Conservation (phyloP, 2,113 vertebrate species). For the Albula goreensis region DNA sequence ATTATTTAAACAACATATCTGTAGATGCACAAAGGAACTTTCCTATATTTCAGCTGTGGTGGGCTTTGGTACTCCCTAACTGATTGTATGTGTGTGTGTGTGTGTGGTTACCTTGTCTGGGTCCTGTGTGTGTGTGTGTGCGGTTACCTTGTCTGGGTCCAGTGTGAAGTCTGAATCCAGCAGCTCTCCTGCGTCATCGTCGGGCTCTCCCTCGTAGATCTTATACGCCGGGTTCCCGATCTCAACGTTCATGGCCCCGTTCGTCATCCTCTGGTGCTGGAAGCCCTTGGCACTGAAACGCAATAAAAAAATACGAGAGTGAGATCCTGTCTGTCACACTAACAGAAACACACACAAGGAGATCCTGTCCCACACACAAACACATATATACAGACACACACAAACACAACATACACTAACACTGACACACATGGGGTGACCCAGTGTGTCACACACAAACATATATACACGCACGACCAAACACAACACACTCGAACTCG, state of each 20-base stretch:
- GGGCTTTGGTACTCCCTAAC: too few relatives aligned
- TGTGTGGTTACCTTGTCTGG: background rate
- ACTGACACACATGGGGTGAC: background rate
- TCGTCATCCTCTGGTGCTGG: slow-evolving; percentile 96
- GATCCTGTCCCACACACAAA: background rate
- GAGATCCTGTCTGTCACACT: background rate
- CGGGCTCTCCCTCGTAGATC: slow-evolving; percentile 93
- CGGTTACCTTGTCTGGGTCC: slow-evolving; percentile 90
- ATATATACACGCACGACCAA: too few relatives aligned
- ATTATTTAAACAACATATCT: too few relatives aligned
- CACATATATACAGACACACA: background rate
- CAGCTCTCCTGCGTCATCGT: slow-evolving; percentile 90
- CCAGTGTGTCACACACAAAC: background rate
- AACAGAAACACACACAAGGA: background rate
- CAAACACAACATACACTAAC: slow-evolving; percentile 36
- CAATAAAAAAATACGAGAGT: slow-evolving; percentile 31
- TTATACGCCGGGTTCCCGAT: slow-evolving; percentile 97
- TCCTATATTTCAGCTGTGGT: too few relatives aligned
- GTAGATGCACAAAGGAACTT: too few relatives aligned
- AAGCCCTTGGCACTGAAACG: slow-evolving; percentile 88
- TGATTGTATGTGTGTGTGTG: background rate
- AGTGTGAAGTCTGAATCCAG: slow-evolving; percentile 90
- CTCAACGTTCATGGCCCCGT: slow-evolving; percentile 95
- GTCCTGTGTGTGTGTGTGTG: background rate
- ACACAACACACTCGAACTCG: too few relatives aligned